These are phyloP conservation scores for Lepisosteus oculatus DNA, from an alignment of 2,113 vertebrate genomes.

Conservation along the genomic window DNA sequence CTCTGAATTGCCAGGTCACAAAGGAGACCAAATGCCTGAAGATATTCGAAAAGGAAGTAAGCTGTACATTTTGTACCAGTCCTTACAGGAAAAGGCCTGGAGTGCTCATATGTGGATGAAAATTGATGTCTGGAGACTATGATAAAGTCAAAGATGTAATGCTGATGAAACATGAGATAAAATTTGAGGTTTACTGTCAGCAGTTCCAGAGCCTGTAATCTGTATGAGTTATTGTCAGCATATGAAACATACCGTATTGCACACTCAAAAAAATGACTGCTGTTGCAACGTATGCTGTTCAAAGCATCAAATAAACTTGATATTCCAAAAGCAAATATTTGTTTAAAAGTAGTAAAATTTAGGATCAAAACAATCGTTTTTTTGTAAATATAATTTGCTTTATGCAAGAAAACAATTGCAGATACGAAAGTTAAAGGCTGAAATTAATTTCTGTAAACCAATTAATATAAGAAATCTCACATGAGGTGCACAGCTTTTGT, in stretches of 20 bases:
- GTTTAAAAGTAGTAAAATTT: neutral
- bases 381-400: neutral
- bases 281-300: too few species aligned
- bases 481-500: too few species aligned
- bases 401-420: too few species aligned
- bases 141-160: neutral
- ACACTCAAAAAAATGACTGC: too few species aligned
- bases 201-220: neutral
- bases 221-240: neutral
- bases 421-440: too few species aligned
- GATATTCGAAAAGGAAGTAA: too few species aligned
- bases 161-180: neutral
- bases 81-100: neutral
- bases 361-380: neutral
- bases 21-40: too few species aligned
- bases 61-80: neutral
- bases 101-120: neutral
- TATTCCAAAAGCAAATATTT: neutral
- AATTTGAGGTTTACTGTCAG: constrained; percentile 3
- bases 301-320: too few species aligned
- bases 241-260: neutral
- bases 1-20: too few species aligned
- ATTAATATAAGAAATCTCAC: too few species aligned
- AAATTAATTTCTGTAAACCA: too few species aligned
- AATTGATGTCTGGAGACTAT: neutral